These are phyloP conservation scores for Drosophila elegans DNA, from an alignment of 1,140 invertebrate species.

Conservation along the genomic window DNA sequence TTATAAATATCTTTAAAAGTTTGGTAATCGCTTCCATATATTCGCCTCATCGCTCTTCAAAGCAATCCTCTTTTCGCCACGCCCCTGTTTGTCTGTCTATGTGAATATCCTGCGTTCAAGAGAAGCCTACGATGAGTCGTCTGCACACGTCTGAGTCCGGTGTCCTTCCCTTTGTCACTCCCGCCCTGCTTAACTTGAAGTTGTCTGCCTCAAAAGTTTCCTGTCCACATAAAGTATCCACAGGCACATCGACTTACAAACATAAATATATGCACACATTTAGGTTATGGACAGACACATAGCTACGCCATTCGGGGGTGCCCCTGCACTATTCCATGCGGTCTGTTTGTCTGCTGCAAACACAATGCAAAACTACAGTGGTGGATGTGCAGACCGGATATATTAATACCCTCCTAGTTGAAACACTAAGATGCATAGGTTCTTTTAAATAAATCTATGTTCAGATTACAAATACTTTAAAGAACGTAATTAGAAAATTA, in stretches of 20 bases:
- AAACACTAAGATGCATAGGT: too few relatives aligned
- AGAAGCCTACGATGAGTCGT: slow-evolving; percentile 16
- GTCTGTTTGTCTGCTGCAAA: slow-evolving; percentile 50
- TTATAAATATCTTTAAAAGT: slow-evolving; percentile 38
- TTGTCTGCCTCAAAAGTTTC: slow-evolving; percentile 58
- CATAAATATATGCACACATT: slow-evolving; percentile 40
- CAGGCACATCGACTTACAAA: slow-evolving; percentile 35
- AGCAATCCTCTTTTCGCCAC: slow-evolving; percentile 19
- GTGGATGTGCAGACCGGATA: not conserved
- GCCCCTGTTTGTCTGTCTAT: slow-evolving; percentile 21
- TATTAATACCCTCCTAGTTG: slow-evolving; percentile 4
- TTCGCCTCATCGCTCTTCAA: not conserved
- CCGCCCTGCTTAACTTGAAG: slow-evolving; percentile 38
- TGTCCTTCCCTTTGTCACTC: slow-evolving; percentile 21
- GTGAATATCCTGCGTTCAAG: slow-evolving; percentile 21
- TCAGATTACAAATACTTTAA: too few relatives aligned
- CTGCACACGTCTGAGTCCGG: slow-evolving; percentile 34
- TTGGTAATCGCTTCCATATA: slow-evolving; percentile 27
- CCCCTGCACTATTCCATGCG: slow-evolving; percentile 21
- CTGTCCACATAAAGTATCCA: slow-evolving; percentile 48
- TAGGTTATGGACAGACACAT: slow-evolving; percentile 22
- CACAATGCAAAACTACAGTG: slow-evolving; percentile 35
- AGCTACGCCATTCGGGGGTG: slow-evolving; percentile 12
- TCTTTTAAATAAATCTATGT: too few relatives aligned
- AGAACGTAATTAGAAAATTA: too few relatives aligned